Conservation (phyloP, 2,113 vertebrate species). For the Pollachius pollachius region DNA sequence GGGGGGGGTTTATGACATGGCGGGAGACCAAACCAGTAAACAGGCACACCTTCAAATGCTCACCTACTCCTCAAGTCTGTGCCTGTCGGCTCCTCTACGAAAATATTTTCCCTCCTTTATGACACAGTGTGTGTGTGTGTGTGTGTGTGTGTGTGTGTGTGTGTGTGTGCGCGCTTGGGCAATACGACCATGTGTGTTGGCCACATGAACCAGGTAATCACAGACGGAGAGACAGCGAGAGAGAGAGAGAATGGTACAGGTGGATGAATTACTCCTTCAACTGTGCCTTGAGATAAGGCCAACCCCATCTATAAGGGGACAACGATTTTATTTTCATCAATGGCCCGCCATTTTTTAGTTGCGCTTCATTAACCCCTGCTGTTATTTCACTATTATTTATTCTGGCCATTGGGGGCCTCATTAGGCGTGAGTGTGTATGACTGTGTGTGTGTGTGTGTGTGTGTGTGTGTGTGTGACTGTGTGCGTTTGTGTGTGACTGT, state of each 20-base stretch:
- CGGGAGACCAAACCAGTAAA: constrained; percentile 13
- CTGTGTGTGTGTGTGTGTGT: too few species aligned
- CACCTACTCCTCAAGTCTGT: constrained; percentile 27
- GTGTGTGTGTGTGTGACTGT: too few species aligned
- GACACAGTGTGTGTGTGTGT: too few species aligned
- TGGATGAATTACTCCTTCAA: not conserved
- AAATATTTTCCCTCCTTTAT: constrained; percentile 5
- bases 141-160: too few species aligned
- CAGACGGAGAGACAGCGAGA: too few species aligned
- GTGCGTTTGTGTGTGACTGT: too few species aligned
- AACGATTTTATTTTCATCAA: constrained; percentile 46
- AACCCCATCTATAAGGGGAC: constrained; percentile 4
- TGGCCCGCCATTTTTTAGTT: constrained; percentile 34
- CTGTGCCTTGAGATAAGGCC: constrained; percentile 32
- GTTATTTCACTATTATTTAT: constrained; percentile 68
- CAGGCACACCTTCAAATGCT: constrained; percentile 29
- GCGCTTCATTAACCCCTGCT: constrained; percentile 63
- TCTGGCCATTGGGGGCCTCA: constrained; percentile 57
- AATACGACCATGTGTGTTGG: too few species aligned
- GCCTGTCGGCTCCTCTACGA: constrained; percentile 15
- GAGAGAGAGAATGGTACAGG: too few species aligned
- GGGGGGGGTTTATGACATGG: not conserved
- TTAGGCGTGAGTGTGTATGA: constrained; percentile 49
- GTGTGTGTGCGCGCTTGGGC: too few species aligned
- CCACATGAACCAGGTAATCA: too few species aligned